Evolutionary conservation across 1,140 invertebrate species (phyloP), one percentile per base, ranked within the genome.

Genomic region (Aphaenogaster floridana): DNA sequence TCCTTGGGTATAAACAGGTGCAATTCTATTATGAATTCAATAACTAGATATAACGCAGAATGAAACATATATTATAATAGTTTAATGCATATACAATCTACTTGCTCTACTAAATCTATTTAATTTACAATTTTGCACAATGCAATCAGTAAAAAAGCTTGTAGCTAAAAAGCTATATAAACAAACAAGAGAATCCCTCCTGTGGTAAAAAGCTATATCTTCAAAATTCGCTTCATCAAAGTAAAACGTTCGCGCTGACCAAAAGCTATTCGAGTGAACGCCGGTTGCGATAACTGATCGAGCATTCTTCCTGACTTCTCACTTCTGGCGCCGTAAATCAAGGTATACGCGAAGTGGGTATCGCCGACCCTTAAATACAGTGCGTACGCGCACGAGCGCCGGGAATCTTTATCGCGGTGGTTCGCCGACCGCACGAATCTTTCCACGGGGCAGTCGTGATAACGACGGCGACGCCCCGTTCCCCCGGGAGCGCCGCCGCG

Each of bases 361-460:
- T 69, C 64, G 48, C 9, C 63, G 34, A 52, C 36, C 9, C 21
- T 78, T 63, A 63, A 86, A 87, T 78, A 86, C 54, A 63, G 36
- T 52, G 34, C 36, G 78, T 78, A 87, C 77, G 69, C 54, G 68
- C n/a, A 28, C 64, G 80, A 71, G 50, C 57, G 63, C 11, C 84
- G 57, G n/a, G 78, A 78, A 83, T 52, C 71, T 90, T 90, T 87
- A 90, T 90, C 88, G 61, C 72, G 64, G 2, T n/a, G 81, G 63
- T 80, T 84, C 87, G 76, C 68, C 54, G 57, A 52, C 54, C 87
- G 50, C 74, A 64, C 54, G 69, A 52, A 88, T 84, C 76, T 89
- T 88, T 64, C 87, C 59, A 71, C 74, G 66, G 52, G 64, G 2
- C 64, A 77, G 28, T 52, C 57, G 83, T 72, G 84, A 90, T 90